These are phyloP conservation scores for Uropsilus gracilis DNA, from an alignment of 2,113 vertebrate genomes.

Conservation along the genomic window DNA sequence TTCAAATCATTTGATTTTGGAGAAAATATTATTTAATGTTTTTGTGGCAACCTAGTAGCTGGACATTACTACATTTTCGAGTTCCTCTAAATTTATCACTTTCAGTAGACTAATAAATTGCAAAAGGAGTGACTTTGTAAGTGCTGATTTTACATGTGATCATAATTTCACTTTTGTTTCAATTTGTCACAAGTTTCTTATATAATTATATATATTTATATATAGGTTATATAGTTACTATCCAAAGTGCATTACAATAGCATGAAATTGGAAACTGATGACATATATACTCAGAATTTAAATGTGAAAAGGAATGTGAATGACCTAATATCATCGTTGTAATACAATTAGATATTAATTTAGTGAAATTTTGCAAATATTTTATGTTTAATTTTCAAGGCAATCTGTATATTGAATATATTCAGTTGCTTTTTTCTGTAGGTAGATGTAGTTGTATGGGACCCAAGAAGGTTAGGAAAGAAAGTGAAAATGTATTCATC, in stretches of 20 bases:
- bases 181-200: not conserved
- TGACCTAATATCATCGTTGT: not conserved
- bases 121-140: not conserved
- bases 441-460: not conserved
- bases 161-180: not conserved
- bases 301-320: not conserved
- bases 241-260: not conserved
- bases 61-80: not conserved
- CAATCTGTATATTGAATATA: slow-evolving; percentile 14
- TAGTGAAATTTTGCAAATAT: not conserved
- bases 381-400: not conserved
- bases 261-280: not conserved
- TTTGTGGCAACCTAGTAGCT: not conserved
- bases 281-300: not conserved
- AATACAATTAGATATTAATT: not conserved
- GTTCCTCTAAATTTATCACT: not conserved
- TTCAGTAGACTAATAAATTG: not conserved
- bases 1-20: not conserved
- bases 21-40: not conserved
- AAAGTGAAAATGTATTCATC: not conserved
- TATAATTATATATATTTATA: too few relatives aligned
- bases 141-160: not conserved
- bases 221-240: not conserved
- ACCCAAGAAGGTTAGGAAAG: not conserved
- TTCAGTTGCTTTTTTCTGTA: not conserved